Percentiles rank a stretch among this genome's conserved stretches.
phyloP scores from a whole-genome alignment of 2,113 vertebrate genomes.

The Accipiter virgatus region DNA sequence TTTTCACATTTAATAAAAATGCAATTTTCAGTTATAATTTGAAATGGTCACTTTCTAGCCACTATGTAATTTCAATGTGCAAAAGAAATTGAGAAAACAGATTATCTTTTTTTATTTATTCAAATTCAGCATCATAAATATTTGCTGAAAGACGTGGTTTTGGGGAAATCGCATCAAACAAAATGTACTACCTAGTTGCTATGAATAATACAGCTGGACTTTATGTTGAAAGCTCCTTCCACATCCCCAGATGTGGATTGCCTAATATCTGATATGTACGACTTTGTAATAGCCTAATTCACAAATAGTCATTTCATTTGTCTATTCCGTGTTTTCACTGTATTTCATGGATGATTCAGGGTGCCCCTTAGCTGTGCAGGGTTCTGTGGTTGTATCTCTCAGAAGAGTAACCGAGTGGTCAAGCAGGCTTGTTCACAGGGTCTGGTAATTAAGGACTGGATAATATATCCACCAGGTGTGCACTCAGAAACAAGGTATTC shows the following conservation, averaged over 20 bases:
- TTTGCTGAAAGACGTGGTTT: background rate
- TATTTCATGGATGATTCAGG: background rate
- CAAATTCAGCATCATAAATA: background rate
- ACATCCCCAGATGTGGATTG: background rate
- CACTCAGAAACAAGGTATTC: background rate
- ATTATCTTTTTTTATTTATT: background rate
- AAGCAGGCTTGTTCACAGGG: background rate
- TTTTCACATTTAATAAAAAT: conserved; percentile 68
- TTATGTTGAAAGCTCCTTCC: background rate
- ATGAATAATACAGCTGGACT: background rate
- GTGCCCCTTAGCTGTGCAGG: background rate
- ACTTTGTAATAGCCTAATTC: background rate
- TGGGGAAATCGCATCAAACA: background rate
- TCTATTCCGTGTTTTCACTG: background rate
- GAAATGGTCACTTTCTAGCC: conserved; percentile 54
- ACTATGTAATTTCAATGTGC: conserved; percentile 8
- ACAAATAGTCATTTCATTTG: background rate
- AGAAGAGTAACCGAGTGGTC: background rate
- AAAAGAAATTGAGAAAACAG: conserved; percentile 2
- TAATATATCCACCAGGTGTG: background rate
- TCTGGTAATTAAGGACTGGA: background rate
- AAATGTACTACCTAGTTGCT: background rate
- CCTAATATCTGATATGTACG: background rate
- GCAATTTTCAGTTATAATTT: conserved; percentile 68
- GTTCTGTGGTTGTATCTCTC: background rate